Conservation (phyloP, 2,888 invertebrate genomes). For the Leucoptera coffeella region DNA sequence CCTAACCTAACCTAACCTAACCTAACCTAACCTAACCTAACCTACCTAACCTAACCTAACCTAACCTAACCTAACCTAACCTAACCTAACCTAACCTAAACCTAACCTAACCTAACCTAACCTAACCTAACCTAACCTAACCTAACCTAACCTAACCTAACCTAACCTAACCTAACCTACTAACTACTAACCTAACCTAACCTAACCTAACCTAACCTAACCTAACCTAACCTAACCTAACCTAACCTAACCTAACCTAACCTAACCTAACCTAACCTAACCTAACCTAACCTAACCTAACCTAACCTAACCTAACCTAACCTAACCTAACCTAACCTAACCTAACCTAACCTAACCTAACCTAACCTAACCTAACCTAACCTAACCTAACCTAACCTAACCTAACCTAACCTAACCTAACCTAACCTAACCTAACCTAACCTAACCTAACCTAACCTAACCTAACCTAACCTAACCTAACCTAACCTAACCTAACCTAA, state of each 20-base stretch:
- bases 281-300: conserved; percentile 5
- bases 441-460: conserved; percentile 6
- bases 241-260: conserved; percentile 5
- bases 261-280: conserved; percentile 3
- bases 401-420: conserved; percentile 6
- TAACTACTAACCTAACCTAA: not conserved
- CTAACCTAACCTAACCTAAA: too few species aligned
- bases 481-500: conserved; percentile 4
- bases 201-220: conserved; percentile 2
- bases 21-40: too few species aligned
- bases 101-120: too few species aligned
- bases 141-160: too few species aligned
- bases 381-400: conserved; percentile 6
- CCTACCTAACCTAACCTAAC: too few species aligned
- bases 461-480: conserved; percentile 5
- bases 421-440: conserved; percentile 6
- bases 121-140: too few species aligned
- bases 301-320: conserved; percentile 5
- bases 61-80: too few species aligned
- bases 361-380: conserved; percentile 6
- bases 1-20: too few species aligned
- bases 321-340: conserved; percentile 6
- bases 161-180: too few species aligned
- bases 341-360: conserved; percentile 6
- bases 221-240: conserved; percentile 4